Evolutionary conservation across 2,888 invertebrate genomes (phyloP), one percentile per base, ranked within the genome.

Genomic region (Thera britannica): DNA sequence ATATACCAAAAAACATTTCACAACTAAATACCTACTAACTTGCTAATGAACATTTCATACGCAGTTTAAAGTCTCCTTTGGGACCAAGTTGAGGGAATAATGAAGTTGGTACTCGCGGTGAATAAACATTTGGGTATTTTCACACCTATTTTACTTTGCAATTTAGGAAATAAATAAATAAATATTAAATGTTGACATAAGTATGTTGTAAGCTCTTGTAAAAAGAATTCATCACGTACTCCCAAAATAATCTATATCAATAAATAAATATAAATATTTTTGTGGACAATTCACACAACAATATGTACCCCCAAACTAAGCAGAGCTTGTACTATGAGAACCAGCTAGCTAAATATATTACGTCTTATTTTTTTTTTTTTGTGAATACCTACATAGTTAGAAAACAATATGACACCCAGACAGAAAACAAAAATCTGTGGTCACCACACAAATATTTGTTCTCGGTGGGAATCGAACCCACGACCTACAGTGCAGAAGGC

Each of bases 201-300:
- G 80, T 79, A 57, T 81, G 83, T 0, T 86, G 83, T 11, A 87
- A 48, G 23, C 77, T 82, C 60, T 86, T 86, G 46, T 79, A 80
- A 6, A 85, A 62, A 0, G 77, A 59, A 9, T 80, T 82, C 2
- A 73, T 60, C 35, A 79, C 41, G 49, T 84, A 82, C 1, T 71
- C 58, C 84, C 83, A 85, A 3, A 82, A 48, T n/a, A 78, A 78
- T 12, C 77, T 82, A 72, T 44, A 76, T 12, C 0, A n/a, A 41
- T 6, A 41, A 12, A 58, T 3, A 38, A 3, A 38, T 38, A 38
- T 38, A 38, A 38, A 5, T 38, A 38, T 3, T 38, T 3, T 3
- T 2, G 5, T 38, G n/a, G n/a, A n/a, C n/a, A n/a, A n/a, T n/a
- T n/a, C n/a, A n/a, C n/a, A n/a, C n/a, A n/a, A n/a, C n/a, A n/a